phyloP scores from a whole-genome alignment of 2,888 invertebrate species.

The Diarsia brunnea region DNA sequence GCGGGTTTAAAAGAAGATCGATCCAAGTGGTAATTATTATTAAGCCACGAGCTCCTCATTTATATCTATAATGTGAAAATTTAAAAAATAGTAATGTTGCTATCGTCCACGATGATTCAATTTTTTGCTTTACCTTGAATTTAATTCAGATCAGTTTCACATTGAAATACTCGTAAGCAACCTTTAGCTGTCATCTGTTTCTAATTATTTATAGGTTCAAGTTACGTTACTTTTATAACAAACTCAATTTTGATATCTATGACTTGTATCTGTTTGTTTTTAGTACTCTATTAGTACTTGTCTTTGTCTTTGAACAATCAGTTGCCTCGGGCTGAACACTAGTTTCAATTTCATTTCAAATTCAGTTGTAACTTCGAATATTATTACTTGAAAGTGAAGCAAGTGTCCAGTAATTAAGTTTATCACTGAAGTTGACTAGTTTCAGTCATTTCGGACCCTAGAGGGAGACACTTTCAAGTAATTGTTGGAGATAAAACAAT shows the following conservation, averaged over 20 bases:
- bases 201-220: background rate
- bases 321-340: background rate
- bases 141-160: background rate
- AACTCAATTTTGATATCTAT: background rate
- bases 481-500: constrained; percentile 43
- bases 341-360: constrained; percentile 23
- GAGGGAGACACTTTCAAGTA: constrained; percentile 24
- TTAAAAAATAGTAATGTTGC: background rate
- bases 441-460: constrained; percentile 7
- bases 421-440: constrained; percentile 40
- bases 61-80: background rate
- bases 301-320: background rate
- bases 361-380: constrained; percentile 12
- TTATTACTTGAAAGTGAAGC: constrained; percentile 20
- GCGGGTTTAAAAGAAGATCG: no score
- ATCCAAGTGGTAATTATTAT: background rate
- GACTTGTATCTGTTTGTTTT: background rate
- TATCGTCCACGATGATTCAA: background rate
- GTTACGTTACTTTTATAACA: background rate
- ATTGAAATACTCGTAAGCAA: background rate
- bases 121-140: background rate
- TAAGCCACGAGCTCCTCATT: background rate
- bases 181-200: background rate
- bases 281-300: background rate
- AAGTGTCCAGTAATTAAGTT: constrained; percentile 50